Evolutionary conservation across 2,888 invertebrate genomes (phyloP).

Genomic region (Adelognathus sp.): DNA sequence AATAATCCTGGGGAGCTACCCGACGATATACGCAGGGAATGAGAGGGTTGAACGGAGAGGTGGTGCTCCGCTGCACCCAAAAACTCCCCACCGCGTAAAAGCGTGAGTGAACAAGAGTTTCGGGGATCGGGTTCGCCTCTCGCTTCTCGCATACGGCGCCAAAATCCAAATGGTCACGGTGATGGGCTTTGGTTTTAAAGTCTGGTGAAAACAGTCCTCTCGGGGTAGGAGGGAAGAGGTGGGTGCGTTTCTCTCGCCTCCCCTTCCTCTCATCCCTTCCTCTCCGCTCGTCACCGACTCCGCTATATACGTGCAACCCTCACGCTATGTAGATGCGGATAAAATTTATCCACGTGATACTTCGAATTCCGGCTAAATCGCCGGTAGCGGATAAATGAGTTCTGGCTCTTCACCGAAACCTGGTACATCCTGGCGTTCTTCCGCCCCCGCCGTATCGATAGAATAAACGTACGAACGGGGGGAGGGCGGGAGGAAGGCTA

Average conservation of each 20-base stretch:
- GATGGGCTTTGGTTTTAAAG: slow-evolving; percentile 77
- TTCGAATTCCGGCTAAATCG: slow-evolving; percentile 39
- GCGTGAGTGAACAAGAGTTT: slow-evolving; percentile 51
- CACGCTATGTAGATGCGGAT: slow-evolving; percentile 35
- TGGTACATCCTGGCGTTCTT: neutral
- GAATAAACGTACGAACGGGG: neutral
- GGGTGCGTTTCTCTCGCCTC: neutral
- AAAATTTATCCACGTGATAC: slow-evolving; percentile 50
- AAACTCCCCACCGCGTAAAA: slow-evolving; percentile 44
- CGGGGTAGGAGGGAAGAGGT: neutral
- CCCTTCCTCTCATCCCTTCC: neutral
- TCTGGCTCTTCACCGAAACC: slow-evolving; percentile 35
- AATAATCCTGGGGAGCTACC: slow-evolving; percentile 45
- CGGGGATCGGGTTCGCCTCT: slow-evolving; percentile 37
- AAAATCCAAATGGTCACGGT: slow-evolving; percentile 79
- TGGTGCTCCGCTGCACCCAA: slow-evolving; percentile 29
- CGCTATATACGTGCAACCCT: slow-evolving; percentile 7
- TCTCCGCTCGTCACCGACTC: slow-evolving; percentile 12
- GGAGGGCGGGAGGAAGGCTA: neutral
- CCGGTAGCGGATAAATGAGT: slow-evolving; percentile 44
- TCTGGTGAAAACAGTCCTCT: slow-evolving; percentile 54
- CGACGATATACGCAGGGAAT: slow-evolving; percentile 34
- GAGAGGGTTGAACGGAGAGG: slow-evolving; percentile 20
- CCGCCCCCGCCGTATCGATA: slow-evolving; percentile 15
- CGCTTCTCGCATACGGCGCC: slow-evolving; percentile 65